Evolutionary conservation across 1,140 invertebrate species (phyloP).

Genomic region (Pachyrhynchus sulphureomaculatus): DNA sequence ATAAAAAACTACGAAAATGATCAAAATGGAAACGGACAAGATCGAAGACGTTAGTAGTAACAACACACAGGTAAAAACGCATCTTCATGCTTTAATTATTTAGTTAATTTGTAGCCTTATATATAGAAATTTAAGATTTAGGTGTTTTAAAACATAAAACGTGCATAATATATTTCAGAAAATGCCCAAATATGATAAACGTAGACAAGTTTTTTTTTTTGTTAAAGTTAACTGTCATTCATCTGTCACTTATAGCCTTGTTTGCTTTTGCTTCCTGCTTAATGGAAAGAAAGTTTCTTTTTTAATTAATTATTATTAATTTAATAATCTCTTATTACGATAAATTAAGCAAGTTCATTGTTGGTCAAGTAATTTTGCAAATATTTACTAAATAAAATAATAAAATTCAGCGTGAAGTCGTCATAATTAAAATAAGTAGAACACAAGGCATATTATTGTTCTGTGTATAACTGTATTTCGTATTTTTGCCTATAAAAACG

Average conservation of each 20-base stretch:
- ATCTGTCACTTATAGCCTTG: conserved; percentile 32
- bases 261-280: conserved; percentile 21
- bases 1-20: conserved; percentile 43
- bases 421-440: conserved; percentile 12
- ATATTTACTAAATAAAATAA: background rate
- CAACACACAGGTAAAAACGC: conserved; percentile 57
- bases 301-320: background rate
- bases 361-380: background rate
- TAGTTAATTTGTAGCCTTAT: background rate
- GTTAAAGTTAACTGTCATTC: conserved; percentile 24
- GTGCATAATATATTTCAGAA: background rate
- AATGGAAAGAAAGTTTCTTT: conserved; percentile 9
- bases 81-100: too few relatives aligned
- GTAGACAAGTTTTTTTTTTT: conserved; percentile 26
- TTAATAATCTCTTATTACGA: background rate
- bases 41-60: conserved; percentile 60
- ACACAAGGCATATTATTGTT: conserved; percentile 10
- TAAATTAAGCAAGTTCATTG: background rate
- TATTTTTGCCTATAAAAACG: conserved; percentile 15
- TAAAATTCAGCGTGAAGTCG: background rate
- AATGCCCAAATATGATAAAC: conserved; percentile 14
- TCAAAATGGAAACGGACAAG: conserved; percentile 69
- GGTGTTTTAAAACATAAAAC: background rate
- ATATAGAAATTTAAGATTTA: too few relatives aligned
- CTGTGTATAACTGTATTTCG: conserved; percentile 24